Percentiles rank a stretch among this genome's conserved stretches.
Evolutionary conservation across 2,888 invertebrate species (phyloP).

Genomic region (Aplocera efformata): DNA sequence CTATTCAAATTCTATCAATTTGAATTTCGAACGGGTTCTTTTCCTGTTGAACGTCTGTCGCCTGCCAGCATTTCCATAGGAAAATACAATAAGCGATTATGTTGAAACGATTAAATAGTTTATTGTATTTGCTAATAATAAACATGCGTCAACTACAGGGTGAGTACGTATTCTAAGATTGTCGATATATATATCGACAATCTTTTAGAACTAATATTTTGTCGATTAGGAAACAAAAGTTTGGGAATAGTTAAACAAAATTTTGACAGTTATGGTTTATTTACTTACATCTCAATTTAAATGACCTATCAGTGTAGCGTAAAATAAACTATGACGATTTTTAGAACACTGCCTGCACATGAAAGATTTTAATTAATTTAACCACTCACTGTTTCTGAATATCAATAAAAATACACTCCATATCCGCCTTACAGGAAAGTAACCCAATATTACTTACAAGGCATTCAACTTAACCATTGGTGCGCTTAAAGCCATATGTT

Average conservation of each 20-base stretch:
- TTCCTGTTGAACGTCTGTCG: constrained; percentile 59
- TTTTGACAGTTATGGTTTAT: no score
- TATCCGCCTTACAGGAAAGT: constrained; percentile 43
- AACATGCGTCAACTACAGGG: constrained; percentile 3
- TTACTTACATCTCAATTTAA: no score
- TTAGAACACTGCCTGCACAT: constrained; percentile 20
- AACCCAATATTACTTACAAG: constrained; percentile 53
- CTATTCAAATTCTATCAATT: constrained; percentile 72
- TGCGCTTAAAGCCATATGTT: constrained; percentile 68
- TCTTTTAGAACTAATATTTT: no score
- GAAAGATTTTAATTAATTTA: constrained; percentile 1
- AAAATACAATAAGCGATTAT: constrained; percentile 65
- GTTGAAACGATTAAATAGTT: constrained; percentile 40
- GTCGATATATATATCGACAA: no score
- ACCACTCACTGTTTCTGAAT: constrained; percentile 7
- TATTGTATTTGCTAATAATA: constrained; percentile 24
- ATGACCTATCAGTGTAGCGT: no score
- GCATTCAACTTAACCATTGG: constrained; percentile 36
- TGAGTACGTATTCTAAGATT: constrained; percentile 1
- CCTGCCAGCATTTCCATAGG: constrained; percentile 57
- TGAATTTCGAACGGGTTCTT: constrained; percentile 73
- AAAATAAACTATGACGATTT: no score
- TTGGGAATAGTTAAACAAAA: no score
- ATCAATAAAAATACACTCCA: constrained; percentile 10
- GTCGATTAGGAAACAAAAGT: no score